A percentile compares a stretch with the other conserved stretches of the same genome.
These are phyloP conservation scores for Bombus sibiricus DNA, from an alignment of 1,140 invertebrate genomes.

Conservation along the genomic window DNA sequence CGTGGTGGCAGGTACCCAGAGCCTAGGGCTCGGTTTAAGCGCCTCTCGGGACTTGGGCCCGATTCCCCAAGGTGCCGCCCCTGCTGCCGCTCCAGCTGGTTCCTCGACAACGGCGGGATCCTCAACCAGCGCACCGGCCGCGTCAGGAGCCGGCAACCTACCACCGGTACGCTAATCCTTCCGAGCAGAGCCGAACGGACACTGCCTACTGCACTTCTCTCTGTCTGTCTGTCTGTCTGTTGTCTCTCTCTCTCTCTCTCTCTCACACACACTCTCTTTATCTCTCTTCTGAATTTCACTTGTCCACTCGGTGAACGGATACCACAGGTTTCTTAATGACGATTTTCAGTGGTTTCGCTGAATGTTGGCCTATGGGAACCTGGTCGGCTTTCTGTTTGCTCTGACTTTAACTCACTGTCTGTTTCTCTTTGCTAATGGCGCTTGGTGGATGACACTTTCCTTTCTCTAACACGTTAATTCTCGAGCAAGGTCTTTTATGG, in stretches of 20 bases:
- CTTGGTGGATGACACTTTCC: not conserved
- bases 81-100: constrained; percentile 74
- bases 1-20: constrained; percentile 90
- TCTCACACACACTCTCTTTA: not conserved
- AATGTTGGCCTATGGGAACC: not conserved
- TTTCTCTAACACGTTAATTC: not conserved
- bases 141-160: constrained; percentile 79
- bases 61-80: constrained; percentile 82
- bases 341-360: not conserved
- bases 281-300: not conserved
- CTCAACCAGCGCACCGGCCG: constrained; percentile 79
- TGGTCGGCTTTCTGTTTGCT: not conserved
- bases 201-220: constrained; percentile 59
- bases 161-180: constrained; percentile 82
- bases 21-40: constrained; percentile 87
- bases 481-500: not conserved
- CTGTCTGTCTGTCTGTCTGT: not conserved
- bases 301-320: constrained; percentile 39
- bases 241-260: not conserved
- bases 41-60: constrained; percentile 85
- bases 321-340: not conserved
- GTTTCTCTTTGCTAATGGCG: not conserved
- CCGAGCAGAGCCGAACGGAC: constrained; percentile 75
- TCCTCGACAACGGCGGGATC: constrained; percentile 72
- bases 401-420: constrained; percentile 46